Base-by-base conservation (phyloP, 2,888 invertebrate genomes). In the Eristalis tenax region DNA sequence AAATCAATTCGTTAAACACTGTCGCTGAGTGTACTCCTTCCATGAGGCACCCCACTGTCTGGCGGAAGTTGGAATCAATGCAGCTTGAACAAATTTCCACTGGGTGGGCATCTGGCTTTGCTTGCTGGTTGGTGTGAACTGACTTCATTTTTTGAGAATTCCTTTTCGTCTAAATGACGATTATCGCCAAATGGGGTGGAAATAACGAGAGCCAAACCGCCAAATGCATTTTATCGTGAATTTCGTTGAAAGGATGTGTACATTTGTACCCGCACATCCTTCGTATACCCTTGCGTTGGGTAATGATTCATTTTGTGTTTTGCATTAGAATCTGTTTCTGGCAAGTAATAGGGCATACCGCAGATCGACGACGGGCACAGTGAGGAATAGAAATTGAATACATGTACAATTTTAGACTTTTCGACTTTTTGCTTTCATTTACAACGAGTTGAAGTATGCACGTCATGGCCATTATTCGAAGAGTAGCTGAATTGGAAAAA, bases 1-100 rank as follows among this genome's bases (percentile, higher is more conserved):
- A 83, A 83, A 87, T 87, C 87, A 87, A 87, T 80, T 83, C 87
- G 83, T 83, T 87, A 73, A 83, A 87, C 75, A 69, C 71, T 79
- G 83, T 87, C 86, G 75, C 68, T 68, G 83, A 76, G 79, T 83
- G 69, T 76, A 50, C 78, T 61, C 59, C 65, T 65, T 11, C 61
- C n/a, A 50, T 8, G 6, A 1, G 79, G 75, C 86, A 87, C 83
- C 79, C 79, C 28, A 70, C 59, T 68, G 79, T 79, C 82, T 56
- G 70, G 11, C 56, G 69, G 56, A 63, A 68, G 50, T 28, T 69
- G 40, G 71, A 83, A 83, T 87, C 87, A 80, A 68, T 87, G 87
- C 83, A 83, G 71, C 73, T 83, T 59, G 79, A 80, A 80, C 40
- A 77, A 83, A 80, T 83, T 87, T 80, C 80, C 79, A 64, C 68